Evolutionary conservation across 2,797 vertebrate species (phyloP).

Genomic region (Hipposideros larvatus): DNA sequence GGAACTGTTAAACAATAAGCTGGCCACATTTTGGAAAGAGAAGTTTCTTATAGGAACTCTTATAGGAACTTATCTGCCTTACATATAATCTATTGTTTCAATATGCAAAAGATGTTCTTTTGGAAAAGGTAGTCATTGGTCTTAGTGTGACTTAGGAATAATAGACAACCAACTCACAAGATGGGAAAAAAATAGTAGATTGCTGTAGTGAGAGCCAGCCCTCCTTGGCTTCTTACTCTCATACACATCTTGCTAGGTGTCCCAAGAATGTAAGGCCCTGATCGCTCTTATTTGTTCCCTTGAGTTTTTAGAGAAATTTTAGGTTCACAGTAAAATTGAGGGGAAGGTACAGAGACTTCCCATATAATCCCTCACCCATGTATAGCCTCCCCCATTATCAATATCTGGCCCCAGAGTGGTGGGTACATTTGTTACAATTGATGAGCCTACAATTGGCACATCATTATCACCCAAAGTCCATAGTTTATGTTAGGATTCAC

Average conservation of each 20-base stretch:
- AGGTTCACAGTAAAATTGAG: neutral
- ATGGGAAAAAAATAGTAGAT: neutral
- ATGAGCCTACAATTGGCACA: neutral
- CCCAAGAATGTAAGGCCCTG: neutral
- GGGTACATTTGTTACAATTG: neutral
- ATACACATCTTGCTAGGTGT: neutral
- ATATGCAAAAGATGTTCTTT: neutral
- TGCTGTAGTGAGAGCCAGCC: neutral
- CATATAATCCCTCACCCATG: neutral
- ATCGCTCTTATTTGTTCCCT: neutral
- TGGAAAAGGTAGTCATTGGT: neutral
- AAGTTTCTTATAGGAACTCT: neutral
- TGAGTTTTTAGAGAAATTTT: neutral
- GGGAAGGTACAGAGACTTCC: neutral
- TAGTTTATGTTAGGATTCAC: neutral
- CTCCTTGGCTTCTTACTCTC: neutral
- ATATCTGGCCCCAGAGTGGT: neutral
- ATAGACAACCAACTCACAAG: neutral
- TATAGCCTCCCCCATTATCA: neutral
- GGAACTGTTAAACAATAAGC: neutral
- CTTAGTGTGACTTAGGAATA: neutral
- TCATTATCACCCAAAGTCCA: neutral
- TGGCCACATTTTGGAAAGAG: neutral
- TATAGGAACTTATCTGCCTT: neutral
- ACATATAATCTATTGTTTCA: neutral